Evolutionary conservation across 1,140 invertebrate species (phyloP).

Genomic region (Caenorhabditis tropicalis): DNA sequence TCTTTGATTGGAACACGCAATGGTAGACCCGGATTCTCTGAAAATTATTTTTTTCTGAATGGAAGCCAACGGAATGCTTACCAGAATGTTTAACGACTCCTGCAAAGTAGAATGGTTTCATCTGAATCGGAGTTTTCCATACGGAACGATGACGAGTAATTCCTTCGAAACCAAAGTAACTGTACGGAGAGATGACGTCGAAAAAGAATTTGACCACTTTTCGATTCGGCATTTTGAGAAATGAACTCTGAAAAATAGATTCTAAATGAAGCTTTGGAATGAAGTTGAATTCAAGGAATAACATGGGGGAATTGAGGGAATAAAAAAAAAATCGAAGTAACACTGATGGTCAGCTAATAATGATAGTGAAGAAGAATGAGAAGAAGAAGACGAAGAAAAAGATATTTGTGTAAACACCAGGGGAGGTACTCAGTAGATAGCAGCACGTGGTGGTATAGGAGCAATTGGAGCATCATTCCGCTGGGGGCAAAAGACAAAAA

Average conservation of each 20-base stretch:
- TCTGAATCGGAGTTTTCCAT: slow-evolving; percentile 31
- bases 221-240: slow-evolving; percentile 22
- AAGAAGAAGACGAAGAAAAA: slow-evolving; percentile 1
- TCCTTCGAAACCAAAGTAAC: slow-evolving; percentile 31
- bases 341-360: background rate
- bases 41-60: background rate
- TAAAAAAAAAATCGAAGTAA: background rate
- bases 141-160: slow-evolving; percentile 31
- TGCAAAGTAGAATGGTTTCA: slow-evolving; percentile 22
- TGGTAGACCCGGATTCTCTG: slow-evolving; percentile 23
- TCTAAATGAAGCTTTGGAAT: background rate
- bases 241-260: background rate
- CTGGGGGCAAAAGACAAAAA: background rate
- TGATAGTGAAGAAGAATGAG: background rate
- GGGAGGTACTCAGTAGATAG: background rate
- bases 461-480: slow-evolving; percentile 7
- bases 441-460: slow-evolving; percentile 29
- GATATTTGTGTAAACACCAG: slow-evolving; percentile 42
- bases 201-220: slow-evolving; percentile 21
- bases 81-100: background rate
- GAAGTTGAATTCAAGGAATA: background rate
- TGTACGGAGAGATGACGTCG: slow-evolving; percentile 36
- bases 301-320: background rate
- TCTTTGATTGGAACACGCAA: slow-evolving; percentile 20
- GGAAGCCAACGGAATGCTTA: background rate